Evolutionary conservation across 2,888 invertebrate species (phyloP).

Genomic region (Drosophila lacicola): DNA sequence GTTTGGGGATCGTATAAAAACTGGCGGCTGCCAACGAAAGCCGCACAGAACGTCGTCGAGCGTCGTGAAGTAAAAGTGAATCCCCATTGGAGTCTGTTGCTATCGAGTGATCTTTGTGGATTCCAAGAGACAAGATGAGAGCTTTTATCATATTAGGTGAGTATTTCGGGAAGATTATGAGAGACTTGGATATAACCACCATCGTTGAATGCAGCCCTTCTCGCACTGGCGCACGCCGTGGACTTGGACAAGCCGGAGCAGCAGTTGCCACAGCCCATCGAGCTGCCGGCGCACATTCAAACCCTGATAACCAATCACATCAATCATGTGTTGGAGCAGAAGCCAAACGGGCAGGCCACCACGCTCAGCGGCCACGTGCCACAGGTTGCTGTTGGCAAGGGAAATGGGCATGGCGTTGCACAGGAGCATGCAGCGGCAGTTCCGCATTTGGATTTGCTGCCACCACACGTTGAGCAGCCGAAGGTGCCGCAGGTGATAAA

Average conservation of each 20-base stretch:
- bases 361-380: conserved; percentile 63
- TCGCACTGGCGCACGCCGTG: conserved; percentile 43
- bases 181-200: background rate
- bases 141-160: conserved; percentile 54
- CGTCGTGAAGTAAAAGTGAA: conserved; percentile 21
- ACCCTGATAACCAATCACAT: conserved; percentile 67
- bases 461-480: conserved; percentile 54
- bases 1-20: conserved; percentile 53
- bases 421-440: conserved; percentile 17
- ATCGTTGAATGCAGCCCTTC: conserved; percentile 26
- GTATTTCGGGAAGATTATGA: background rate
- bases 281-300: conserved; percentile 58
- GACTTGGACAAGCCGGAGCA: conserved; percentile 51
- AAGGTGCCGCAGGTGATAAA: conserved; percentile 62
- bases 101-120: background rate
- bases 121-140: conserved; percentile 35
- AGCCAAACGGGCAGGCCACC: conserved; percentile 30
- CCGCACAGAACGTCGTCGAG: conserved; percentile 49
- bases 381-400: conserved; percentile 36
- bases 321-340: conserved; percentile 63
- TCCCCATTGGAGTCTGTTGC: background rate
- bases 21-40: conserved; percentile 10
- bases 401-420: conserved; percentile 12
- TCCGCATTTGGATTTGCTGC: conserved; percentile 60
- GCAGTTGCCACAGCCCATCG: conserved; percentile 43